These are phyloP conservation scores for Noctuana brunneofusca DNA, from an alignment of 2,888 invertebrate species.

Conservation along the genomic window DNA sequence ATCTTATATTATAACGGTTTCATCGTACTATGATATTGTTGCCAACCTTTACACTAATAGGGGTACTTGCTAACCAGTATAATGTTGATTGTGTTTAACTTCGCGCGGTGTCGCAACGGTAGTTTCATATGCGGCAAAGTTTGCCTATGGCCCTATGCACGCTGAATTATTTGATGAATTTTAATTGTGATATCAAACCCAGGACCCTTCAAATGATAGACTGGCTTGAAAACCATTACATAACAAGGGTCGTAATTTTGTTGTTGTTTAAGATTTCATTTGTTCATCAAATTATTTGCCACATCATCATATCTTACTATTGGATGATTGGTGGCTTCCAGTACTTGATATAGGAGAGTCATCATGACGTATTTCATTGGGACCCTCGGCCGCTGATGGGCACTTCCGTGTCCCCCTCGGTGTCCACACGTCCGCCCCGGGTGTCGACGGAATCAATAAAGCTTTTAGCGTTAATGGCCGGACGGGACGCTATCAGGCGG, in stretches of 20 bases:
- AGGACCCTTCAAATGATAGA: too few relatives aligned
- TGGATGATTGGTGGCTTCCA: background rate
- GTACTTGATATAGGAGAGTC: constrained; percentile 4
- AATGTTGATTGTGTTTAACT: too few relatives aligned
- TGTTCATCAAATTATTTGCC: too few relatives aligned
- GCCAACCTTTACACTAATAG: background rate
- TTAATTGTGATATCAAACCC: background rate
- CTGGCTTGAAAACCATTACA: too few relatives aligned
- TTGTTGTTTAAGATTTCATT: too few relatives aligned
- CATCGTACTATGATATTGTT: too few relatives aligned
- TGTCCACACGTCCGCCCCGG: constrained; percentile 23
- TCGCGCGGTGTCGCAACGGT: constrained; percentile 1
- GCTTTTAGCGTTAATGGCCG: constrained; percentile 63
- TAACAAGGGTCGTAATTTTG: too few relatives aligned
- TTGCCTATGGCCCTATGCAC: background rate
- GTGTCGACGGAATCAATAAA: constrained; percentile 64
- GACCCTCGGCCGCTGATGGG: constrained; percentile 22
- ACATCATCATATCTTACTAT: background rate
- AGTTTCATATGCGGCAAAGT: constrained; percentile 13
- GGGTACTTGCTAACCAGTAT: background rate
- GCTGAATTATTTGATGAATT: constrained; percentile 7
- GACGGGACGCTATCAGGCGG: constrained; percentile 40
- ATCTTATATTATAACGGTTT: too few relatives aligned
- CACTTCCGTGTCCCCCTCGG: constrained; percentile 39
- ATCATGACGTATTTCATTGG: constrained; percentile 17